Conservation (phyloP, 2,797 vertebrate genomes). For the Hippopotamyrus pictus region DNA sequence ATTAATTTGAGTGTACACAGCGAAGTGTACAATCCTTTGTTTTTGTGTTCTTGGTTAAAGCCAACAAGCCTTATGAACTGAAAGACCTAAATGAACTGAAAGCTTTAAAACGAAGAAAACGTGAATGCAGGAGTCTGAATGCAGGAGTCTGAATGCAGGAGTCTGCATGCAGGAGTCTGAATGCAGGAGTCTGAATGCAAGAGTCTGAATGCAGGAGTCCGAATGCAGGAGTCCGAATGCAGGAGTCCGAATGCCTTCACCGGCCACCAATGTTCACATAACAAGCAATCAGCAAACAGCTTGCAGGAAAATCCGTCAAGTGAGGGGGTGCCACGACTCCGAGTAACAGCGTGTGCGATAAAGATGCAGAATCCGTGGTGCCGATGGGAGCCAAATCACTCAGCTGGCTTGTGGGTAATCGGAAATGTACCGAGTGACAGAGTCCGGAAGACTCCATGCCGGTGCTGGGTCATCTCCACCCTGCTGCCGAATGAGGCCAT, state of each 20-base stretch:
- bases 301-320: background rate
- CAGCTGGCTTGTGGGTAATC: slow-evolving; percentile 48
- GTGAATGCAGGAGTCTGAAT: background rate
- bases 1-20: background rate
- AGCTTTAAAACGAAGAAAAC: background rate
- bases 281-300: background rate
- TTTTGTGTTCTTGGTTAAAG: background rate
- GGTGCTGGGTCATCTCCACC: background rate
- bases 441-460: background rate
- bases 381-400: slow-evolving; percentile 47
- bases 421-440: slow-evolving; percentile 46
- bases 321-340: background rate
- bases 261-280: background rate
- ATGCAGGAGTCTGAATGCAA: background rate
- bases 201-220: background rate
- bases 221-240: too few species aligned
- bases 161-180: background rate
- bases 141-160: too few species aligned
- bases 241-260: background rate
- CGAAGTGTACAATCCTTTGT: background rate
- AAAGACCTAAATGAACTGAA: background rate
- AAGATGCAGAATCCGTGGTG: slow-evolving; percentile 9
- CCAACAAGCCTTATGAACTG: background rate
- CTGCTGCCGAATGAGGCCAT: background rate
- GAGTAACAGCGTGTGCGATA: background rate